Percentiles rank a stretch among this genome's conserved stretches.
phyloP scores from a whole-genome alignment of 2,113 vertebrate genomes.

The Grus americana region DNA sequence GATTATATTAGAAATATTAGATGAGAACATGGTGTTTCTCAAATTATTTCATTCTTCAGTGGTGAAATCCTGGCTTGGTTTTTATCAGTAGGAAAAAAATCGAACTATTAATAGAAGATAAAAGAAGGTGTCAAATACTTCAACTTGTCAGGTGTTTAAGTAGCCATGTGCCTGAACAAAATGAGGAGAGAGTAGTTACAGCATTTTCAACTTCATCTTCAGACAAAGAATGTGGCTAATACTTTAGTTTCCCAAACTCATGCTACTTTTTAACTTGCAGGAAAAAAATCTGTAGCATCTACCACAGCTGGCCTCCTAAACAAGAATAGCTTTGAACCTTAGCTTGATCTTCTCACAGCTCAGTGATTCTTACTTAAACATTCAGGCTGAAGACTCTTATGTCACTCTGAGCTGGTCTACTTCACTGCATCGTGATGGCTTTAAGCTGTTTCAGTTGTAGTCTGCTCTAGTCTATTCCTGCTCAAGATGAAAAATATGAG shows the following conservation, averaged over 20 bases:
- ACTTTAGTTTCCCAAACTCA: neutral
- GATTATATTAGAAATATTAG: neutral
- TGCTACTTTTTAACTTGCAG: neutral
- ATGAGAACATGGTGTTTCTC: neutral
- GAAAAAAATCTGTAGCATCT: neutral
- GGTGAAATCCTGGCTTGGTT: neutral
- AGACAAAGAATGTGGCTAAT: neutral
- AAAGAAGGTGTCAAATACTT: neutral
- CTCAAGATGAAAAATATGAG: neutral
- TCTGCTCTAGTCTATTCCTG: neutral
- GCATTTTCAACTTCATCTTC: neutral
- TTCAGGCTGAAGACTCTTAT: neutral
- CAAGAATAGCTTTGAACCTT: neutral
- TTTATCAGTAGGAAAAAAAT: neutral
- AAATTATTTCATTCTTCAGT: neutral
- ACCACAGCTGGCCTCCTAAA: neutral
- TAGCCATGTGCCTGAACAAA: neutral
- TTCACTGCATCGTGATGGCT: neutral
- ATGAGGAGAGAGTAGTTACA: neutral
- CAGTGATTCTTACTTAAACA: neutral
- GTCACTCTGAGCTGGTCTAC: neutral
- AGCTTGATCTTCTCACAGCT: neutral
- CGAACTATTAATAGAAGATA: neutral
- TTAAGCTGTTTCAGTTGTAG: neutral
- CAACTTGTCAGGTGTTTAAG: neutral